Conservation (phyloP, 2,888 invertebrate species). For the Rhabditoides inermis region DNA sequence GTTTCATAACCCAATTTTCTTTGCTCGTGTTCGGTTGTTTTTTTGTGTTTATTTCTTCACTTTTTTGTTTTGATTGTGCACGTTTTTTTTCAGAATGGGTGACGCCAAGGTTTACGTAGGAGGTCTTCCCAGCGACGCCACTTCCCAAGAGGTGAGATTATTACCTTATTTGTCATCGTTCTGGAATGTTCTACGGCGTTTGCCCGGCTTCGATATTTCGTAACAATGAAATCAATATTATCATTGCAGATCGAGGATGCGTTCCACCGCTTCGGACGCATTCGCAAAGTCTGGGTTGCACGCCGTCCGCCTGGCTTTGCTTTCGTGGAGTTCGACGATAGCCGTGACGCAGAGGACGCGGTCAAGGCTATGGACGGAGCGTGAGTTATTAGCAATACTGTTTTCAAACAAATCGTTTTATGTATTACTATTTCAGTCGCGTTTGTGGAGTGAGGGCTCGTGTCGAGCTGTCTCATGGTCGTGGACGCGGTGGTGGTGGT, state of each 20-base stretch:
- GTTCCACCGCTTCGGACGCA: constrained; percentile 77
- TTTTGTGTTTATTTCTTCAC: no score
- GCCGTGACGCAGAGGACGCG: constrained; percentile 63
- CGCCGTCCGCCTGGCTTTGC: constrained; percentile 73
- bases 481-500: constrained; percentile 51
- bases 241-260: constrained; percentile 65
- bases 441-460: constrained; percentile 55
- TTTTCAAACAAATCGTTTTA: neutral
- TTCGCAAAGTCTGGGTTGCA: constrained; percentile 86
- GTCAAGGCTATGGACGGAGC: constrained; percentile 56
- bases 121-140: constrained; percentile 79
- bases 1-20: no score
- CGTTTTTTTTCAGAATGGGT: constrained; percentile 15
- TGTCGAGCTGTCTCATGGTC: constrained; percentile 55
- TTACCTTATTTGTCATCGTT: neutral
- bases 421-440: constrained; percentile 42
- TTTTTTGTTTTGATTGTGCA: no score
- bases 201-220: no score
- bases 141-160: constrained; percentile 53
- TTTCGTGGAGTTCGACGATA: constrained; percentile 61
- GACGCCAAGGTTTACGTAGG: constrained; percentile 77
- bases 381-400: constrained; percentile 58
- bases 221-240: neutral
- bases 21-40: no score
- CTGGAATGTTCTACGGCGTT: neutral